Conservation (phyloP, 2,888 invertebrate genomes). For the Orthonevra nobilis region DNA sequence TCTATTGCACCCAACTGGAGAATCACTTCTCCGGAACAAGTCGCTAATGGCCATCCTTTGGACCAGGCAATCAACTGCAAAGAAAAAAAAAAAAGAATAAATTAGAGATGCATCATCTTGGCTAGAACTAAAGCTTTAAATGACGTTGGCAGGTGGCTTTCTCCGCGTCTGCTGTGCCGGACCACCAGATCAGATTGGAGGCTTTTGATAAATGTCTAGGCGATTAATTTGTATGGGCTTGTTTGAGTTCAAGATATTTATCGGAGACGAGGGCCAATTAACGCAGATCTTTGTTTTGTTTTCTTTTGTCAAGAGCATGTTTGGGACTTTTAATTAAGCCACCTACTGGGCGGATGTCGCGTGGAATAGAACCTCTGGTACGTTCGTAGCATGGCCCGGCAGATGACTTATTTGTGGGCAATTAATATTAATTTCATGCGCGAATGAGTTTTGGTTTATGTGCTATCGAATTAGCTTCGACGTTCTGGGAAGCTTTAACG, state of each 20-base stretch:
- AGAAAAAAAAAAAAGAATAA: constrained; percentile 49
- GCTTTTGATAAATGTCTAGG: constrained; percentile 43
- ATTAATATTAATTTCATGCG: constrained; percentile 59
- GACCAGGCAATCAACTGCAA: constrained; percentile 83
- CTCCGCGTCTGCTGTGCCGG: constrained; percentile 21
- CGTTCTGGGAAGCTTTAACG: neutral
- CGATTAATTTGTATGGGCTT: constrained; percentile 43
- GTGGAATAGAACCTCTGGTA: constrained; percentile 16
- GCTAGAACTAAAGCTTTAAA: neutral
- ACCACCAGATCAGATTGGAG: constrained; percentile 36
- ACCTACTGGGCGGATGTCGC: constrained; percentile 41
- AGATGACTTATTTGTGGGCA: constrained; percentile 25
- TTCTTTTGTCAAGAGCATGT: neutral
- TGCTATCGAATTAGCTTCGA: constrained; percentile 13
- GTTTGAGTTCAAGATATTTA: constrained; percentile 29
- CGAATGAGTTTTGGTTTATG: constrained; percentile 34
- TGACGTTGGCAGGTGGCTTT: constrained; percentile 23
- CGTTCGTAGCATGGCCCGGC: neutral
- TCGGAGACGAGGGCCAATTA: constrained; percentile 49
- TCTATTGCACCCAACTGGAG: constrained; percentile 84
- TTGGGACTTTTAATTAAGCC: constrained; percentile 46
- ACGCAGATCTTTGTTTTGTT: constrained; percentile 28
- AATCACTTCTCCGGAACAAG: constrained; percentile 83
- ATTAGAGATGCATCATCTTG: constrained; percentile 5
- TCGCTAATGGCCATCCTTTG: constrained; percentile 85